Base-by-base conservation (phyloP, 2,888 invertebrate genomes). In the Hermaeophaga mercurialis region DNA sequence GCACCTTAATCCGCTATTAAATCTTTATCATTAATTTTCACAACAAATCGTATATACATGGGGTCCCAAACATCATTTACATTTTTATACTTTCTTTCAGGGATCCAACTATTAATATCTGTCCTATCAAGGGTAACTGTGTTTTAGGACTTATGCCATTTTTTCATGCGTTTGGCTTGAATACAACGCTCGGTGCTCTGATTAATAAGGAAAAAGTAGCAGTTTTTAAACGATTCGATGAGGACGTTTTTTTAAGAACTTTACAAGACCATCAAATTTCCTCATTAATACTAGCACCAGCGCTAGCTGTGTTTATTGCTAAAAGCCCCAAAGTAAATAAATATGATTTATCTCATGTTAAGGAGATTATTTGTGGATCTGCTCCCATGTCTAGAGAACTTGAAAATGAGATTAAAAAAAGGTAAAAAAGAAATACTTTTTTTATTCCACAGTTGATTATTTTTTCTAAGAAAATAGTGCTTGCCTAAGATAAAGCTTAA, bases 91-190 rank as follows among this genome's bases (percentile, higher is more conserved):
- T 38, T n/a, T 38, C 11, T 39, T 15, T 14, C 12, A 39, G 39
- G n/a, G 39, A 39, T 11, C 19, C 3, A 19, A 11, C 5, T 2
- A 34, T 31, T 61, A 63, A 24, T 36, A 65, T 64, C 22, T 64
- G 63, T 53, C 61, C 64, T 1, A 39, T 57, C 3, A 58, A 54
- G 24, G 11, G 19, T 1, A 47, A 36, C 36, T n/a, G n/a, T 9
- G 22, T 24, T 12, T 36, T 47, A 24, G 86, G 85, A 1, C 75
- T 91, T 26, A 83, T 91, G 59, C 93, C 93, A 6, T 89, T 91
- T 81, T 93, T 89, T 75, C 93, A 94, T 76, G 85, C 87, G 0
- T 91, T 88, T 70, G 90, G 90, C 0, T 87, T 89, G 68, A 81
- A 87, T 49, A 78, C 86, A 7, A 77, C 88, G 58, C 78, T 83